A percentile compares a stretch with the other conserved stretches of the same genome.
Evolutionary conservation across 1,140 invertebrate genomes (phyloP).

Genomic region (Leptinotarsa texana): DNA sequence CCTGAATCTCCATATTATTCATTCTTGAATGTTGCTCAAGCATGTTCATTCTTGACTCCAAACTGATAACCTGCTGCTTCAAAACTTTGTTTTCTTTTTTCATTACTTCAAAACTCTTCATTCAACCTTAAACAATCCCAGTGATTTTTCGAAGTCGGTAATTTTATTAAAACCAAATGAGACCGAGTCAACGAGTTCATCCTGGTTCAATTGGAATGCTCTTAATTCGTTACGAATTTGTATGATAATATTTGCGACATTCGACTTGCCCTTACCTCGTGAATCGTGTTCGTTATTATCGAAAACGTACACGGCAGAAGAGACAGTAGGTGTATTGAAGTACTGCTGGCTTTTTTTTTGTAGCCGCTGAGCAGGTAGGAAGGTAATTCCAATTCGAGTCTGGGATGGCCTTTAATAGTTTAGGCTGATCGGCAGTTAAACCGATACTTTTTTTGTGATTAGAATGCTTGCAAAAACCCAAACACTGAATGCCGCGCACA

Average conservation of each 20-base stretch:
- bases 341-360: background rate
- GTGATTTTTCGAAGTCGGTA: background rate
- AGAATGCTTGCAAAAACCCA: background rate
- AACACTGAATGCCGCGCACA: background rate
- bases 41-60: background rate
- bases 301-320: background rate
- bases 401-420: background rate
- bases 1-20: background rate
- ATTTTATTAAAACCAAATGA: background rate
- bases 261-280: background rate
- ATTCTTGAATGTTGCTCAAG: background rate
- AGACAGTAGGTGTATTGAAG: background rate
- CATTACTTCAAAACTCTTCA: background rate
- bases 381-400: background rate
- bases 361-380: background rate
- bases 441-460: background rate
- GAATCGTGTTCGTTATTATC: background rate
- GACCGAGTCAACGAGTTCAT: background rate
- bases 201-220: background rate
- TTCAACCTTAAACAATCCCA: background rate
- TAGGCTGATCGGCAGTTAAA: background rate
- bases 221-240: background rate
- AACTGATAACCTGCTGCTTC: background rate
- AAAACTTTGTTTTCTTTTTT: background rate
- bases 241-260: background rate